Base-by-base conservation (phyloP, 2,113 vertebrate genomes). In the Arizona elegans region DNA sequence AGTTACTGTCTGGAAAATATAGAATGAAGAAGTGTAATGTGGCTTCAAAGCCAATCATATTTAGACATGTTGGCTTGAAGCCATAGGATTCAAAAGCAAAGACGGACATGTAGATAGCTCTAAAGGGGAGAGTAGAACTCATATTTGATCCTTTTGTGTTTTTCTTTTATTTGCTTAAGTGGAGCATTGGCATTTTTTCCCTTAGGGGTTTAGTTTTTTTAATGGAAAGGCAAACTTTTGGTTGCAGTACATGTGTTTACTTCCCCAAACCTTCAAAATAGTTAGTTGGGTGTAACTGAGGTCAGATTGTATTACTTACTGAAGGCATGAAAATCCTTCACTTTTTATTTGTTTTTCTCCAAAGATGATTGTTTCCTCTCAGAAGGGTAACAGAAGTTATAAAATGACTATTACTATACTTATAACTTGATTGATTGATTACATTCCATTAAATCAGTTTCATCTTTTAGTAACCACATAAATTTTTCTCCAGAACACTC, bases 1-100 rank as follows among this genome's bases (percentile, higher is more conserved):
- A 95, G 59, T 56, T 1, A 2, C 90, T 0, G 26, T 94, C 93
- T 96, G 96, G 96, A 95, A 97, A 97, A 93, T 90, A 0, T 1
- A 89, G 94, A 91, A 87, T 94, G 95, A 95, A 96, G 95, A 96
- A 95, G 92, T 93, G 91, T 91, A 90, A 92, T 94, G 91, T 95
- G 96, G 90, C 94, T 96, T 95, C 92, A 95, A 94, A 96, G 43
- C 33, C 93, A 81, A 89, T 93, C 95, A 93, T 93, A 95, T 96
- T 95, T 94, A 91, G 90, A 92, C 94, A 91, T 87, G 29, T 95
- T 92, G 90, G 89, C 59, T 90, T 94, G 94, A 95, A 94, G 95
- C 93, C 92, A 95, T 29, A 92, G 90, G 33, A 9, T 92, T 95
- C 90, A 91, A 95, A 89, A 90, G 87, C 53, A 0, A 93, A 94